phyloP scores from a whole-genome alignment of 2,888 invertebrate species.

The Blera fallax region DNA sequence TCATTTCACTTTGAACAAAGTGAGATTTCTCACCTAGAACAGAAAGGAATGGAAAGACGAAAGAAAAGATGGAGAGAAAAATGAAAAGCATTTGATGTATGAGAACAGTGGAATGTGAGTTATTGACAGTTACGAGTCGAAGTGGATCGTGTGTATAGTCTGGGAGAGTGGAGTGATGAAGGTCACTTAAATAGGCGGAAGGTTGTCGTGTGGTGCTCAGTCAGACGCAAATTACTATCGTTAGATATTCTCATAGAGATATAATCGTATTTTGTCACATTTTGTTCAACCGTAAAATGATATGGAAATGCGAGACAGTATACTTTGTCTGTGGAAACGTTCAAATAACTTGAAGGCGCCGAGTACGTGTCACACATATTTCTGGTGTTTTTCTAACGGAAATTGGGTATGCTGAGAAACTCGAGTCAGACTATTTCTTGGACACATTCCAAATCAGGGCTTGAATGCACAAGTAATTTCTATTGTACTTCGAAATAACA shows the following conservation, averaged over 20 bases:
- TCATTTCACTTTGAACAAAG: neutral
- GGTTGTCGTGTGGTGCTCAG: neutral
- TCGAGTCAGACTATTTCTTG: too few relatives aligned
- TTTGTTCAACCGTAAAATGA: neutral
- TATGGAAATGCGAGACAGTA: neutral
- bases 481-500: too few relatives aligned
- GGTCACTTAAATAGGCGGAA: slow-evolving; percentile 2
- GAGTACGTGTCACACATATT: neutral
- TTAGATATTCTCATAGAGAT: neutral
- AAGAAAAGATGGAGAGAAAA: neutral
- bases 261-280: neutral
- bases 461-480: too few relatives aligned
- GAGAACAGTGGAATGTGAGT: slow-evolving; percentile 10
- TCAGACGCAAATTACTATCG: neutral
- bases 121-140: slow-evolving; percentile 11
- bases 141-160: neutral
- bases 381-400: neutral
- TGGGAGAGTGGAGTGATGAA: slow-evolving; percentile 3
- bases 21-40: slow-evolving; percentile 9
- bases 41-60: neutral
- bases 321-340: neutral
- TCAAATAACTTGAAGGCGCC: neutral
- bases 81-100: slow-evolving; percentile 7
- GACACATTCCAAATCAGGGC: too few relatives aligned
- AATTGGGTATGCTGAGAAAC: neutral